Percentiles rank a stretch among this genome's conserved stretches.
Conservation (phyloP, 1,140 invertebrate genomes). For the Drosophila ironensis region DNA sequence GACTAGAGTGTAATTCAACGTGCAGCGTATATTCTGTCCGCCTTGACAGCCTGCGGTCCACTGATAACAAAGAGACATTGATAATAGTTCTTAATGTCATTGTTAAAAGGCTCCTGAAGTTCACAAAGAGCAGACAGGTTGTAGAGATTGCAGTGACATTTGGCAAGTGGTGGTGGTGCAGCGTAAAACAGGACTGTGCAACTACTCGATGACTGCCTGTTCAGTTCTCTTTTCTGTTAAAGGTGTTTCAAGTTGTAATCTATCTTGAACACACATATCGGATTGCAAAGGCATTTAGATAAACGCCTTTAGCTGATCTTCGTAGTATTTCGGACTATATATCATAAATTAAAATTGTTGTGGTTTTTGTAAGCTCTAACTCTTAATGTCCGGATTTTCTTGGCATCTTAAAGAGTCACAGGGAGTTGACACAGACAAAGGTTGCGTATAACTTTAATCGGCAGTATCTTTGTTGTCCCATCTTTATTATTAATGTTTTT, state of each 20-base stretch:
- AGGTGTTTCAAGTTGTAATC: too few relatives aligned
- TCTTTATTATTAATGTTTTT: too few relatives aligned
- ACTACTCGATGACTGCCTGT: slow-evolving; percentile 5
- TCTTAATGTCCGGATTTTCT: too few relatives aligned
- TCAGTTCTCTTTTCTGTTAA: too few relatives aligned
- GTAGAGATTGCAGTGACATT: slow-evolving; percentile 8
- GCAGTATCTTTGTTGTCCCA: slow-evolving; percentile 4
- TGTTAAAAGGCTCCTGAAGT: slow-evolving; percentile 36
- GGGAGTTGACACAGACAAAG: too few relatives aligned
- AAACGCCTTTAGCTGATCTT: too few relatives aligned
- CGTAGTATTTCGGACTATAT: too few relatives aligned
- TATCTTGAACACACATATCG: too few relatives aligned
- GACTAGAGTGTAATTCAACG: not conserved
- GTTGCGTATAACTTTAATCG: slow-evolving; percentile 10
- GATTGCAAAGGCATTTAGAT: too few relatives aligned
- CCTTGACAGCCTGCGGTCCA: slow-evolving; percentile 9
- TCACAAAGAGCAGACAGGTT: slow-evolving; percentile 7
- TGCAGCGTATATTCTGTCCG: slow-evolving; percentile 5
- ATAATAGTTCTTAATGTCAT: slow-evolving; percentile 51
- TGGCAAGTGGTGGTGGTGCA: slow-evolving; percentile 27
- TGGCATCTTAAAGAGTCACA: slow-evolving; percentile 10
- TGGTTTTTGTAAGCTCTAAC: not conserved
- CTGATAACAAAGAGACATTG: slow-evolving; percentile 26
- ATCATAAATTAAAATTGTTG: not conserved
- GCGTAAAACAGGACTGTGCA: slow-evolving; percentile 26